Evolutionary conservation across 2,113 vertebrate genomes (phyloP).

Genomic region (Caranx ignobilis): DNA sequence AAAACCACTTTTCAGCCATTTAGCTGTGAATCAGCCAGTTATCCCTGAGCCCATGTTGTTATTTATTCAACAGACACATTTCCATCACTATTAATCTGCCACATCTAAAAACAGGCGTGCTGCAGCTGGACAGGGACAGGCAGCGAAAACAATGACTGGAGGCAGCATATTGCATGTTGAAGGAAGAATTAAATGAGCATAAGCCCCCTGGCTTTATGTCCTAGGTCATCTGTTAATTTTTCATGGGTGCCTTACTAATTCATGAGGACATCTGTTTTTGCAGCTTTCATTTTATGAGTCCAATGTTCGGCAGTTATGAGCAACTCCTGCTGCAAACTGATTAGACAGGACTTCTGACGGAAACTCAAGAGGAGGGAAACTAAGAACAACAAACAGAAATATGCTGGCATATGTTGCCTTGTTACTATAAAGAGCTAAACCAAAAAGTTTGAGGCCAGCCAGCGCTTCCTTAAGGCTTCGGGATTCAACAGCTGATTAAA

Average conservation of each 20-base stretch:
- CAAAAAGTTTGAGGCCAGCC: conserved; percentile 12
- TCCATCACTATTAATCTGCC: conserved; percentile 58
- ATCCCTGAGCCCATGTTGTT: conserved; percentile 27
- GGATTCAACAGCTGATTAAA: neutral
- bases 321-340: conserved; percentile 71
- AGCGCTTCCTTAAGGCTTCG: neutral
- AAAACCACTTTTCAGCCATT: conserved; percentile 28
- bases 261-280: conserved; percentile 83
- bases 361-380: conserved; percentile 19
- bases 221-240: conserved; percentile 76
- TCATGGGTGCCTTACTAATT: conserved; percentile 80
- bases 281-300: conserved; percentile 62
- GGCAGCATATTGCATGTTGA: conserved; percentile 69
- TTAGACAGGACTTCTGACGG: conserved; percentile 50
- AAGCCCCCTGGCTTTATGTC: conserved; percentile 71
- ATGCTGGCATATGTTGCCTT: conserved; percentile 37
- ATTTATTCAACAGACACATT: conserved; percentile 48
- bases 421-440: conserved; percentile 18
- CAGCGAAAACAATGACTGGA: conserved; percentile 61
- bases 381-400: conserved; percentile 19
- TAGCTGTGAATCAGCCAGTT: conserved; percentile 1
- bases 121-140: conserved; percentile 61
- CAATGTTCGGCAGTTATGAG: conserved; percentile 60
- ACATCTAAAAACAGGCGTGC: conserved; percentile 43
- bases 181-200: conserved; percentile 77